Conservation (phyloP, 2,797 vertebrate genomes). For the Petrocephalus schoutedeni region DNA sequence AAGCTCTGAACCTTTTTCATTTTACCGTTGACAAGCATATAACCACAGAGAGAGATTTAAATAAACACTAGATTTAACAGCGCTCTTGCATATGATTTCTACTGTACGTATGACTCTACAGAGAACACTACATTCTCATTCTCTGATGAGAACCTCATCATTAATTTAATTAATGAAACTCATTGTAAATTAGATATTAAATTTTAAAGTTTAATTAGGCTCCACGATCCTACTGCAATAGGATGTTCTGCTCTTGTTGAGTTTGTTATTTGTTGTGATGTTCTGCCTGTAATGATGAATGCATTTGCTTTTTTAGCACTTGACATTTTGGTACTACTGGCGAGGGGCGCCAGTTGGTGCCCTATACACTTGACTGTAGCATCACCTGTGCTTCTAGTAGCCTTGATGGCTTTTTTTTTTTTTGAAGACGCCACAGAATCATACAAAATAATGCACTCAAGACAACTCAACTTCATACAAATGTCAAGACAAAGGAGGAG, state of each 20-base stretch:
- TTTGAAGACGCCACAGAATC: neutral
- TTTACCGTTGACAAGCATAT: neutral
- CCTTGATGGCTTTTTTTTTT: neutral
- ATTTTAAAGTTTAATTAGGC: constrained; percentile 5
- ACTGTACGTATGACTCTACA: neutral
- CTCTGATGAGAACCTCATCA: neutral
- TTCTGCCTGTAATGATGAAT: constrained; percentile 16
- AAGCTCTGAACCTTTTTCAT: neutral
- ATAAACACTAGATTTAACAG: neutral
- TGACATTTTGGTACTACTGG: constrained; percentile 8
- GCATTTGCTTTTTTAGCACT: constrained; percentile 20
- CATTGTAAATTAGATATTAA: neutral
- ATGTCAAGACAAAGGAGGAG: constrained; percentile 15
- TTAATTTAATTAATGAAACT: constrained; percentile 2
- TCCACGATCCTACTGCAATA: neutral
- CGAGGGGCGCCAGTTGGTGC: neutral
- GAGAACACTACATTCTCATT: neutral
- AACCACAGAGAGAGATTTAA: neutral
- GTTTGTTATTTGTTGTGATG: neutral
- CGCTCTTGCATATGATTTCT: neutral
- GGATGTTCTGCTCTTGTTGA: neutral
- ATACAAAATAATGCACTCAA: constrained; percentile 4
- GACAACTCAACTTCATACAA: constrained; percentile 14
- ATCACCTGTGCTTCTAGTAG: constrained; percentile 15
- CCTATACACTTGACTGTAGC: constrained; percentile 5